phyloP scores from a whole-genome alignment of 2,888 invertebrate species.

The Melitaea athalia region DNA sequence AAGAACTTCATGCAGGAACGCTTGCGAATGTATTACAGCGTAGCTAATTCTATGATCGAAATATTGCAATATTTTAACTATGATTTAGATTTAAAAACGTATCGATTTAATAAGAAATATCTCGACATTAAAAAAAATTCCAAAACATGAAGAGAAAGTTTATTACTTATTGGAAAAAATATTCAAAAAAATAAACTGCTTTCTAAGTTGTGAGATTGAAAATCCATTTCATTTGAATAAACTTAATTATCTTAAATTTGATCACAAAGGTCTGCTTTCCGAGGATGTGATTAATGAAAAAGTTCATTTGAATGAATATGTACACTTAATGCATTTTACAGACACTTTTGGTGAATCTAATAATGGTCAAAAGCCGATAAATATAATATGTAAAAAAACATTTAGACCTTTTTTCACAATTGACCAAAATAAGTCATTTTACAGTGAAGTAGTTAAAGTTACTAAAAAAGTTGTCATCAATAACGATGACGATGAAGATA shows the following conservation, averaged over 20 bases:
- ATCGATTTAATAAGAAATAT: constrained; percentile 47
- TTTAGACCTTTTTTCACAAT: constrained; percentile 47
- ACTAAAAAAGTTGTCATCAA: constrained; percentile 43
- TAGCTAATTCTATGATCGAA: constrained; percentile 50
- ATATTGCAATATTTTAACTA: constrained; percentile 49
- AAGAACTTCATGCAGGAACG: constrained; percentile 48
- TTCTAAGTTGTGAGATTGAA: constrained; percentile 49
- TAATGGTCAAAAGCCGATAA: too few species aligned
- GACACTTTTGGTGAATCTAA: too few species aligned
- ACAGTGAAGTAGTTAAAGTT: constrained; percentile 41
- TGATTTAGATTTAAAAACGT: constrained; percentile 46
- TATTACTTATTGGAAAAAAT: constrained; percentile 47
- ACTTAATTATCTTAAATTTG: constrained; percentile 49
- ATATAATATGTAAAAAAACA: constrained; percentile 45
- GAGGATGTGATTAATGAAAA: constrained; percentile 41
- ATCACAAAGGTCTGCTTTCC: constrained; percentile 46
- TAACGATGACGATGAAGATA: constrained; percentile 16
- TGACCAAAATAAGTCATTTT: constrained; percentile 46
- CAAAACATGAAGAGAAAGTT: constrained; percentile 41
- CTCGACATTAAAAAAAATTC: constrained; percentile 48
- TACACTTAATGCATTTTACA: constrained; percentile 44
- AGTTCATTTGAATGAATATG: constrained; percentile 47
- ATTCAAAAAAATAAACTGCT: constrained; percentile 49
- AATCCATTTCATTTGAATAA: constrained; percentile 45
- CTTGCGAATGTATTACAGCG: constrained; percentile 45